Conservation (phyloP, 2,797 vertebrate species). For the Acanthis flammea region DNA sequence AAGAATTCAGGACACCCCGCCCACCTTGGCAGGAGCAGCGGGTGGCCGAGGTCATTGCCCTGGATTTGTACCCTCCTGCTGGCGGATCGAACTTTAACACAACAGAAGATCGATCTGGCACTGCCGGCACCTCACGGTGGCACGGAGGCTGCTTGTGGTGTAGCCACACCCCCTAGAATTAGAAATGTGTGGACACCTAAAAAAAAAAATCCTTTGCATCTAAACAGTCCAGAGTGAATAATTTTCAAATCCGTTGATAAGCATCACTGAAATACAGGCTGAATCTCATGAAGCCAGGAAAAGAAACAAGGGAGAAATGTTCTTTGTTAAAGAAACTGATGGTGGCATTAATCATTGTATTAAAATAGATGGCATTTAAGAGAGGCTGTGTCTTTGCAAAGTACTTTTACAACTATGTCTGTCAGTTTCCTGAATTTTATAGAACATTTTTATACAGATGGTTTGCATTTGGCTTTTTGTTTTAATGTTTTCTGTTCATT, state of each 20-base stretch:
- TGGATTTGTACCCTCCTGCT: not conserved
- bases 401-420: conserved; percentile 29
- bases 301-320: not conserved
- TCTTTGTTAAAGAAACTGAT: not conserved
- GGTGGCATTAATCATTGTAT: not conserved
- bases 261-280: not conserved
- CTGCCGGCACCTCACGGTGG: not conserved
- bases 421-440: conserved; percentile 16
- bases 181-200: not conserved
- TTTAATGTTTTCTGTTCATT: conserved; percentile 59
- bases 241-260: not conserved
- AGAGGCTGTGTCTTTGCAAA: not conserved
- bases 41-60: not conserved
- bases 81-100: not conserved
- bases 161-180: not conserved
- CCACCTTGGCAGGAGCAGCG: not conserved
- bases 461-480: conserved; percentile 56
- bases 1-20: not conserved
- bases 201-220: not conserved
- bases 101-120: not conserved
- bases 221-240: not conserved
- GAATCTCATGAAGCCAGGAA: not conserved
- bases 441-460: conserved; percentile 29
- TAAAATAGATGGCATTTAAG: conserved; percentile 25
- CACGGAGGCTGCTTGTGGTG: accelerated